Percentiles rank a stretch among this genome's conserved stretches.
Conservation (phyloP, 2,113 vertebrate genomes). For the Aegotheles bennettii region DNA sequence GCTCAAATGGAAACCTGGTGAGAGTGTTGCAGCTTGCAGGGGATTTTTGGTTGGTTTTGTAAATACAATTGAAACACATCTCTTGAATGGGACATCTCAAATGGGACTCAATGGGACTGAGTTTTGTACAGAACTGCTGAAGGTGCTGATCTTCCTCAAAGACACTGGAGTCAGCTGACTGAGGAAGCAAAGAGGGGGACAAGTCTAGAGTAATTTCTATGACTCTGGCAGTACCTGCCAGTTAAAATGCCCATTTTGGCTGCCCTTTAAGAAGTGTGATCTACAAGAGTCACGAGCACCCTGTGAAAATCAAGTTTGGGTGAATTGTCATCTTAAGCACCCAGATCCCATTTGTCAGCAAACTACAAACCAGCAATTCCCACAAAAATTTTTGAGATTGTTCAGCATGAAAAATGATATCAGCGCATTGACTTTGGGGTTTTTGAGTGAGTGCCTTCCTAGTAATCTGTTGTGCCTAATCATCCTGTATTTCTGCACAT, state of each 20-base stretch:
- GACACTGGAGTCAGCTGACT: accelerated
- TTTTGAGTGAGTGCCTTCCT: background rate
- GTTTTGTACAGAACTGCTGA: background rate
- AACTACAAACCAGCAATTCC: background rate
- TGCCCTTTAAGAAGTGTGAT: background rate
- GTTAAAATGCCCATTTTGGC: background rate
- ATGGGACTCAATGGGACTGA: too few relatives aligned
- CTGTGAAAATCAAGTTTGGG: background rate
- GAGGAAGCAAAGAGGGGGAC: background rate
- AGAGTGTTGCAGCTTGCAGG: background rate
- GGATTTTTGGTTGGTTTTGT: background rate
- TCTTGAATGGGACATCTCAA: background rate
- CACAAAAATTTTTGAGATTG: background rate
- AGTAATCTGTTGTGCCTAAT: background rate
- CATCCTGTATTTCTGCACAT: background rate
- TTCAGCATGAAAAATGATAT: background rate
- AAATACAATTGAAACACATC: background rate
- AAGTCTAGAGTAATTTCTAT: background rate
- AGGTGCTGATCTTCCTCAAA: background rate
- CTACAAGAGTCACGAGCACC: background rate
- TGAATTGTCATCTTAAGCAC: background rate
- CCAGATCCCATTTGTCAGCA: background rate
- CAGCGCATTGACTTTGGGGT: background rate
- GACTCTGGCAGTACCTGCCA: background rate
- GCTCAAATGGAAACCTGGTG: background rate